Percentiles rank a stretch among this genome's conserved stretches.
These are phyloP conservation scores for Mugil cephalus DNA, from an alignment of 2,113 vertebrate genomes.

Conservation along the genomic window DNA sequence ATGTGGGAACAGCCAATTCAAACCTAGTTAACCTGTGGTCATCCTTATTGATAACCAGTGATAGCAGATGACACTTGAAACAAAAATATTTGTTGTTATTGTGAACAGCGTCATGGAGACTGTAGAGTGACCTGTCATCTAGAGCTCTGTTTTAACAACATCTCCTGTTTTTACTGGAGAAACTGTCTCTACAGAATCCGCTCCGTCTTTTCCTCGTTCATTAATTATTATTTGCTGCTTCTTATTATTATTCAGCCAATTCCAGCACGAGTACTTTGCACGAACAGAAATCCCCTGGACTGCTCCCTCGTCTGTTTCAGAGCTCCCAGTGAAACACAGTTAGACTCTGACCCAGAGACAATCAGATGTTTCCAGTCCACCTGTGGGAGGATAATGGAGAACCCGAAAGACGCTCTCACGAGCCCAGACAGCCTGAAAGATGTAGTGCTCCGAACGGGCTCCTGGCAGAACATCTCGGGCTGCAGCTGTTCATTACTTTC, in stretches of 20 bases:
- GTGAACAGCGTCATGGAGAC: not conserved
- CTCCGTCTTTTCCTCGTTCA: not conserved
- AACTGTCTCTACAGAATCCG: too few species aligned
- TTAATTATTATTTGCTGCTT: not conserved
- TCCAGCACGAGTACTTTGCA: conserved; percentile 12
- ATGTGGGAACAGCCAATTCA: conserved; percentile 26
- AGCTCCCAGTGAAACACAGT: not conserved
- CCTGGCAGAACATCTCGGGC: not conserved
- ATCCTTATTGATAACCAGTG: not conserved
- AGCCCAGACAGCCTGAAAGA: not conserved
- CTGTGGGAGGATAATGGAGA: conserved; percentile 3
- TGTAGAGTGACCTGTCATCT: too few species aligned
- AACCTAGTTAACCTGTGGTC: not conserved
- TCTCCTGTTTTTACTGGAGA: too few species aligned
- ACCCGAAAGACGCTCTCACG: not conserved
- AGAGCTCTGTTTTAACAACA: too few species aligned
- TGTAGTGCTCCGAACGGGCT: not conserved
- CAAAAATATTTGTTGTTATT: not conserved
- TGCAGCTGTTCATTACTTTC: conserved; percentile 1
- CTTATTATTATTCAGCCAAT: not conserved
- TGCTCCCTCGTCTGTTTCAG: not conserved
- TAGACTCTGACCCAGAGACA: not conserved
- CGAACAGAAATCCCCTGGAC: not conserved
- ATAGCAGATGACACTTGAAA: not conserved
- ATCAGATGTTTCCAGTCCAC: conserved; percentile 22